Conservation (phyloP, 2,888 invertebrate species). For the Buathra laborator region DNA sequence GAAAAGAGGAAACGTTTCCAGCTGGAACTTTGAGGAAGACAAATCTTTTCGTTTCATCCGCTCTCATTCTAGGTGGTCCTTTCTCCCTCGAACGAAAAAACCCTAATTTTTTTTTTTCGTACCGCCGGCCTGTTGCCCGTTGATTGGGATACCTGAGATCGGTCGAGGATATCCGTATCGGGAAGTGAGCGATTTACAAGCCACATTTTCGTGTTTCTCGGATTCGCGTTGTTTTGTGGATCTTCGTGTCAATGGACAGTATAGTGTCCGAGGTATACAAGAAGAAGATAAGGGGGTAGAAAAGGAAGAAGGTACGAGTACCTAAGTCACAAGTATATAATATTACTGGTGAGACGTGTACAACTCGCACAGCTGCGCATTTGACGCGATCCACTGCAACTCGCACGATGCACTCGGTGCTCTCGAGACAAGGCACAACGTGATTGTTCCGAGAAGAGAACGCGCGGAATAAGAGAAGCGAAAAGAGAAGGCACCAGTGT, state of each 20-base stretch:
- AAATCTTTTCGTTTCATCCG: constrained; percentile 45
- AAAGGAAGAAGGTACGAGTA: constrained; percentile 7
- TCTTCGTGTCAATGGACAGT: constrained; percentile 12
- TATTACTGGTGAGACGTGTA: constrained; percentile 67
- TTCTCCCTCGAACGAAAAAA: constrained; percentile 6
- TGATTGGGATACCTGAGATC: constrained; percentile 45
- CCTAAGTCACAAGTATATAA: constrained; percentile 33
- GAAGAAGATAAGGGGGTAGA: constrained; percentile 4
- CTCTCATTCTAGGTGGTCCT: constrained; percentile 55
- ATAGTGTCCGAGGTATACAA: constrained; percentile 4
- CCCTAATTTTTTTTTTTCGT: constrained; percentile 22
- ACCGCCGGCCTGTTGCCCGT: not conserved
- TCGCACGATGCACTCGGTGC: constrained; percentile 76
- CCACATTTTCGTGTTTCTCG: constrained; percentile 29
- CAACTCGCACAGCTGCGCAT: constrained; percentile 73
- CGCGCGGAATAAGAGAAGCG: constrained; percentile 50
- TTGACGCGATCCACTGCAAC: constrained; percentile 55
- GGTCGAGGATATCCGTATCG: constrained; percentile 25
- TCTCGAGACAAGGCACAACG: constrained; percentile 69
- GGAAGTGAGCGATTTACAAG: constrained; percentile 23
- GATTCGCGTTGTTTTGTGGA: constrained; percentile 10
- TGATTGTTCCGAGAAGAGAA: constrained; percentile 80
- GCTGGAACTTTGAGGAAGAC: constrained; percentile 37
- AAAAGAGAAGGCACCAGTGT: constrained; percentile 55
- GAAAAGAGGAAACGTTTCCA: constrained; percentile 22